These are phyloP conservation scores for Brachynemurus nebulosus DNA, from an alignment of 2,888 invertebrate genomes.

Conservation along the genomic window DNA sequence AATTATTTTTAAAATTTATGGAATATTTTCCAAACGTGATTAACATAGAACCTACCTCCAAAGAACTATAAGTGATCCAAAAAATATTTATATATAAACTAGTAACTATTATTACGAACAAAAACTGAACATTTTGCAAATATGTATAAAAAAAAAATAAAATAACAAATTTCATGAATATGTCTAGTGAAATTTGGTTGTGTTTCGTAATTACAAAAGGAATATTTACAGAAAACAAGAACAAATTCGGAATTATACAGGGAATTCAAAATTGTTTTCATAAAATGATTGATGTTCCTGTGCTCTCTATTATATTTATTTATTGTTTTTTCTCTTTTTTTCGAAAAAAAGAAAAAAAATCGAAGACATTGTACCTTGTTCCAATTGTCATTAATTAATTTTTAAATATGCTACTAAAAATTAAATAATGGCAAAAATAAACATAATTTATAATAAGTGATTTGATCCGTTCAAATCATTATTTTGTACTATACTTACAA, in stretches of 20 bases:
- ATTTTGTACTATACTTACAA: too few species aligned
- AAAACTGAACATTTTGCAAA: constrained; percentile 11
- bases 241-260: constrained; percentile 40
- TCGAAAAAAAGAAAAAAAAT: too few species aligned
- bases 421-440: too few species aligned
- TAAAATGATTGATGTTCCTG: background rate
- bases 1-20: too few species aligned
- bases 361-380: too few species aligned
- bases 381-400: too few species aligned
- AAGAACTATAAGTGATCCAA: constrained; percentile 8
- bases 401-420: too few species aligned
- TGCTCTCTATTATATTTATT: too few species aligned
- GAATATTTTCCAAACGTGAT: background rate
- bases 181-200: too few species aligned
- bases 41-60: constrained; percentile 3
- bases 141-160: constrained; percentile 13
- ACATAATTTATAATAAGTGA: too few species aligned
- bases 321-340: background rate
- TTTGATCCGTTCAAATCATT: too few species aligned
- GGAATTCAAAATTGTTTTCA: constrained; percentile 24
- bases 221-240: constrained; percentile 14
- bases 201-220: background rate
- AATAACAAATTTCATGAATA: too few species aligned
- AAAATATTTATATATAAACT: background rate
- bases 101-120: background rate